phyloP scores from a whole-genome alignment of 2,797 vertebrate genomes.

The Cichlasoma orientale region DNA sequence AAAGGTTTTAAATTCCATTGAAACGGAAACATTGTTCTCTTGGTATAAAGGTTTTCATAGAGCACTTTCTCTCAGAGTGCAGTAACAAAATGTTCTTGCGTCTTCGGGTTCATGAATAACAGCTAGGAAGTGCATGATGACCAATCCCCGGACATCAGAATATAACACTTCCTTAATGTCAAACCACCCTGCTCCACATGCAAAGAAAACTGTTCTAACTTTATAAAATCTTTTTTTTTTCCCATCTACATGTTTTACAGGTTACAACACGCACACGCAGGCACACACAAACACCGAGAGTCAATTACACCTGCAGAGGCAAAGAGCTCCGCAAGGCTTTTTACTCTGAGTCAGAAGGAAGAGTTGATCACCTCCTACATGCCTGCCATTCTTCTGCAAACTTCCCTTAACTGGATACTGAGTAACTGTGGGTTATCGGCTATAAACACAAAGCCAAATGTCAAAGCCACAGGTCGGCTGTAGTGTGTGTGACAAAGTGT shows the following conservation, averaged over 20 bases:
- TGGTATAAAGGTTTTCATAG: neutral
- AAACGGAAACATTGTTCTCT: neutral
- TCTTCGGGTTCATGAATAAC: neutral
- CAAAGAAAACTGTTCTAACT: constrained; percentile 10
- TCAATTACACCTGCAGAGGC: constrained; percentile 48
- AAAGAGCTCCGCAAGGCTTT: constrained; percentile 32
- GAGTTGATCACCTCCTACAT: constrained; percentile 55
- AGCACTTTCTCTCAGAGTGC: neutral
- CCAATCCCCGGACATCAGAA: neutral
- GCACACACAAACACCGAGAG: neutral
- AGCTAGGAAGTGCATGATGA: neutral
- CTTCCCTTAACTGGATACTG: constrained; percentile 44
- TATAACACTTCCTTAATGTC: neutral
- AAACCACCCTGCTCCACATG: neutral
- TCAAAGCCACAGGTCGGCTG: constrained; percentile 52
- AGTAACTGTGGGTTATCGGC: constrained; percentile 40
- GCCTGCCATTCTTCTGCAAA: constrained; percentile 40
- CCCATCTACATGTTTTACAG: neutral
- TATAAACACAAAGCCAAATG: constrained; percentile 50
- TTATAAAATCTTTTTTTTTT: neutral
- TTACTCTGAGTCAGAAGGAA: constrained; percentile 37
- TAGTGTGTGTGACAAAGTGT: constrained; percentile 48
- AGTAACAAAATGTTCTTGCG: neutral
- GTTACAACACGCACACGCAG: neutral
- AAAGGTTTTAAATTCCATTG: neutral